These are phyloP conservation scores for Thecophora atra DNA, from an alignment of 2,888 invertebrate species.

Conservation along the genomic window DNA sequence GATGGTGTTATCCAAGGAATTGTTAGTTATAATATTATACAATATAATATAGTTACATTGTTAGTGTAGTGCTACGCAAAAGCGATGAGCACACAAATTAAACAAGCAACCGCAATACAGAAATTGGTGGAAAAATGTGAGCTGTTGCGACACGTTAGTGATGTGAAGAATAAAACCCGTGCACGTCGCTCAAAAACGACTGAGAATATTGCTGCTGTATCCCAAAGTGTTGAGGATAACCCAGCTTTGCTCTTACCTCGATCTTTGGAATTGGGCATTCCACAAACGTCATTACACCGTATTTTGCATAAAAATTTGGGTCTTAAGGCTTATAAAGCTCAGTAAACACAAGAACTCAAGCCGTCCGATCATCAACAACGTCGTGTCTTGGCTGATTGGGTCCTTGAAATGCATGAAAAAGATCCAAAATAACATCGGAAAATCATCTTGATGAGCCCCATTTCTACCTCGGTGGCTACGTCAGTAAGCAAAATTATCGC, in stretches of 20 bases:
- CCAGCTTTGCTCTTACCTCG: background rate
- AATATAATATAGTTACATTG: too few relatives aligned
- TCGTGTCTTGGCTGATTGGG: constrained; percentile 14
- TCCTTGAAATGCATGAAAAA: background rate
- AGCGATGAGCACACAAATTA: too few relatives aligned
- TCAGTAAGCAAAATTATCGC: background rate
- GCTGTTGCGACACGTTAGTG: constrained; percentile 24
- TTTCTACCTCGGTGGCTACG: constrained; percentile 7
- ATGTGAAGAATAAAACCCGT: constrained; percentile 34
- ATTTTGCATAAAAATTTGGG: too few relatives aligned
- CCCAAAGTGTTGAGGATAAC: constrained; percentile 4
- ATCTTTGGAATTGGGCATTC: too few relatives aligned
- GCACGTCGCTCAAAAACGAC: constrained; percentile 22
- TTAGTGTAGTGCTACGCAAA: too few relatives aligned
- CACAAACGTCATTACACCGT: too few relatives aligned
- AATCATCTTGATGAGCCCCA: constrained; percentile 5
- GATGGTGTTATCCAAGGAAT: too few relatives aligned
- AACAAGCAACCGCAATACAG: too few relatives aligned
- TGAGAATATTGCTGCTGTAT: constrained; percentile 38
- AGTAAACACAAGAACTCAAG: constrained; percentile 27
- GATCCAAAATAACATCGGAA: background rate
- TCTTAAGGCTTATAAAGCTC: constrained; percentile 30
- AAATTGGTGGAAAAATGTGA: constrained; percentile 21
- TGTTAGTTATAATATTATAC: too few relatives aligned
- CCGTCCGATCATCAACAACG: constrained; percentile 21